These are phyloP conservation scores for Leptopterna dolabrata DNA, from an alignment of 2,888 invertebrate species.

Conservation along the genomic window DNA sequence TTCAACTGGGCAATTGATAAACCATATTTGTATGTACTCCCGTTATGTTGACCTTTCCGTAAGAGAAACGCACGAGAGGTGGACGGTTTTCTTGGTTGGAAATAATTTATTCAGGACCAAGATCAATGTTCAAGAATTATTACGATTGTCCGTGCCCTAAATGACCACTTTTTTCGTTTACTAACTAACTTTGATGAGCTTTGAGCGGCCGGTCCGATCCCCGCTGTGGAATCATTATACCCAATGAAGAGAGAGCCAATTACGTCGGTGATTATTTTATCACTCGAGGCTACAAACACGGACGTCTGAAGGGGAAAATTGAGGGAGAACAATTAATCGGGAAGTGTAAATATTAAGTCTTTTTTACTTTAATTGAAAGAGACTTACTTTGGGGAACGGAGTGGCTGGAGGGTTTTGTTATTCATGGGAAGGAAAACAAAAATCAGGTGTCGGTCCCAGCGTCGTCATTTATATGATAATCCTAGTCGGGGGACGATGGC, in stretches of 20 bases:
- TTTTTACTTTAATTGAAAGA: constrained; percentile 48
- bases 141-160: background rate
- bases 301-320: background rate
- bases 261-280: constrained; percentile 38
- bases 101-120: too few relatives aligned
- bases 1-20: too few relatives aligned
- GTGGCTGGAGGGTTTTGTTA: constrained; percentile 22
- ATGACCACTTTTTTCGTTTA: background rate
- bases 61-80: too few relatives aligned
- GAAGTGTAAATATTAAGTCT: constrained; percentile 49
- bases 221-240: background rate
- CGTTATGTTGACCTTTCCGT: too few relatives aligned
- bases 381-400: background rate
- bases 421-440: constrained; percentile 45
- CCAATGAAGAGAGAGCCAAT: background rate
- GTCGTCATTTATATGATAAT: constrained; percentile 52
- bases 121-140: background rate
- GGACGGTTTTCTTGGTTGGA: too few relatives aligned
- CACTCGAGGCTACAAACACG: constrained; percentile 32
- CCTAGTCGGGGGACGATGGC: background rate
- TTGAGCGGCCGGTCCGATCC: background rate
- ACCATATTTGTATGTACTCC: too few relatives aligned
- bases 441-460: constrained; percentile 39
- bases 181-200: background rate
- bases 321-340: constrained; percentile 43